Evolutionary conservation across 2,888 invertebrate species (phyloP).

Genomic region (Pristionchus exspectatus): DNA sequence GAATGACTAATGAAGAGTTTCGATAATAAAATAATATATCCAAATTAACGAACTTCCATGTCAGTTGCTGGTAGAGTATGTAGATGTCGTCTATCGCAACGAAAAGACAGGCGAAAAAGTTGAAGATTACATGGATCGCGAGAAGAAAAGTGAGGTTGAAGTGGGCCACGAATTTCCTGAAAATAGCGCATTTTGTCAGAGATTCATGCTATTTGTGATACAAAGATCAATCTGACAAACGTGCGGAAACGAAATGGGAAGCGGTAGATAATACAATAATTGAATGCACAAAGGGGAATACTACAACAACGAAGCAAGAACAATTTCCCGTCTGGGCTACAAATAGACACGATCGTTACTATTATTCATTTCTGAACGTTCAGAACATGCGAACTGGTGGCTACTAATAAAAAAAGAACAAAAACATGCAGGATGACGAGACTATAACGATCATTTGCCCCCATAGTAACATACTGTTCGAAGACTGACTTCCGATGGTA

Average conservation of each 20-base stretch:
- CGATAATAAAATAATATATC: neutral
- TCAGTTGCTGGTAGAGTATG: slow-evolving; percentile 18
- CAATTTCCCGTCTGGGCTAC: too few relatives aligned
- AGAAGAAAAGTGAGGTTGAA: slow-evolving; percentile 39
- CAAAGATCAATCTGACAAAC: neutral
- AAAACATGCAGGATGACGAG: too few relatives aligned
- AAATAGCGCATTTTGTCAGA: neutral
- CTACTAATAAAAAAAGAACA: too few relatives aligned
- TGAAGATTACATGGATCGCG: slow-evolving; percentile 24
- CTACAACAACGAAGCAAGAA: neutral
- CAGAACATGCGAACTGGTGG: too few relatives aligned
- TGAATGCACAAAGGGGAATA: neutral
- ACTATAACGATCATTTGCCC: too few relatives aligned
- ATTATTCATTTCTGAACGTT: too few relatives aligned
- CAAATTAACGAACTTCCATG: neutral
- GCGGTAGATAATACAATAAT: neutral
- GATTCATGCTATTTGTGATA: neutral
- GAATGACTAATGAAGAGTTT: neutral
- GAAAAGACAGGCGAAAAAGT: slow-evolving; percentile 13
- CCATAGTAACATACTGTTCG: neutral
- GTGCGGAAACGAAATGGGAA: neutral
- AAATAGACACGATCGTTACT: too few relatives aligned
- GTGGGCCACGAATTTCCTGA: slow-evolving; percentile 48
- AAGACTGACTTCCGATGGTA: slow-evolving; percentile 30
- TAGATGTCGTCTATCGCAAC: slow-evolving; percentile 42